phyloP scores from a whole-genome alignment of 2,888 invertebrate genomes.

The Drosophila demipolita region DNA sequence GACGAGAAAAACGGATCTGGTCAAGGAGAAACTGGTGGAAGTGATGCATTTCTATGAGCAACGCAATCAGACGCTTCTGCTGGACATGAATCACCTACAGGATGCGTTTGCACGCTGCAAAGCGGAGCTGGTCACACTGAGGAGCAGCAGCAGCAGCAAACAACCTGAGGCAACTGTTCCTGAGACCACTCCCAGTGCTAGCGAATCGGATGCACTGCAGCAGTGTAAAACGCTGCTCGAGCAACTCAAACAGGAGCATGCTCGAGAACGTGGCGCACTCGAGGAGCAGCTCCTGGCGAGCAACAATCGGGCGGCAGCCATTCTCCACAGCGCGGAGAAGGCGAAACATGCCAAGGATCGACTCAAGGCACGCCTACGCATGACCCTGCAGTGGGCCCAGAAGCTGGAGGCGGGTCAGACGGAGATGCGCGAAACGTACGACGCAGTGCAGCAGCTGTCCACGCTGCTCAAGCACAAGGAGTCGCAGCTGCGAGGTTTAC shows the following conservation, averaged over 20 bases:
- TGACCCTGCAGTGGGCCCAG: slow-evolving; percentile 83
- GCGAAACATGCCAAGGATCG: slow-evolving; percentile 83
- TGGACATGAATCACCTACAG: slow-evolving; percentile 84
- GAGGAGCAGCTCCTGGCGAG: slow-evolving; percentile 67
- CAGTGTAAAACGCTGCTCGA: slow-evolving; percentile 91
- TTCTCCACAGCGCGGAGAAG: slow-evolving; percentile 78
- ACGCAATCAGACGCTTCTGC: slow-evolving; percentile 86
- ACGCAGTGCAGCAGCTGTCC: slow-evolving; percentile 83
- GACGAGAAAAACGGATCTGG: slow-evolving; percentile 88
- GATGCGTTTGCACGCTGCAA: slow-evolving; percentile 84
- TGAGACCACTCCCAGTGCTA: slow-evolving; percentile 15
- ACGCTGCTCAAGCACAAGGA: slow-evolving; percentile 84
- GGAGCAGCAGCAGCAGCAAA: slow-evolving; percentile 50
- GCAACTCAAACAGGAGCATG: slow-evolving; percentile 90
- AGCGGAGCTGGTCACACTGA: slow-evolving; percentile 79
- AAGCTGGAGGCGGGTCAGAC: slow-evolving; percentile 82
- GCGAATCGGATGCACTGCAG: slow-evolving; percentile 87
- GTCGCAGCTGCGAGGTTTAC: slow-evolving; percentile 83
- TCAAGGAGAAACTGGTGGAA: slow-evolving; percentile 90
- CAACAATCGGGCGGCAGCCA: slow-evolving; percentile 40
- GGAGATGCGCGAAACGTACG: slow-evolving; percentile 82
- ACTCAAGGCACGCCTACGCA: slow-evolving; percentile 82
- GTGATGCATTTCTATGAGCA: slow-evolving; percentile 90
- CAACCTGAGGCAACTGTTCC: slow-evolving; percentile 5
- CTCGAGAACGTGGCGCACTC: slow-evolving; percentile 86